phyloP scores from a whole-genome alignment of 2,797 vertebrate species.

The Gambelia wislizenii region DNA sequence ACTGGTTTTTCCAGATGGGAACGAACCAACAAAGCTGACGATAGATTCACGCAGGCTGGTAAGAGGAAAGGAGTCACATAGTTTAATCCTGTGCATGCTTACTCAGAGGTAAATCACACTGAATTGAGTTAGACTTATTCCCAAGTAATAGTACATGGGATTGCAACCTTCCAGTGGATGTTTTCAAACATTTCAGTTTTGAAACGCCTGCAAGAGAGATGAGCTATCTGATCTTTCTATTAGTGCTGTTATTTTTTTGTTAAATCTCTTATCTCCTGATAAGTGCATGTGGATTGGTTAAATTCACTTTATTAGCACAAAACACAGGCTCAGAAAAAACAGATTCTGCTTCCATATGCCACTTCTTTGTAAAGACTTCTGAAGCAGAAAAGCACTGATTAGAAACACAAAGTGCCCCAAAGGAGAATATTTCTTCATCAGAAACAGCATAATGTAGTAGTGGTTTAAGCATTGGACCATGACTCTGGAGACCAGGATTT shows the following conservation, averaged over 20 bases:
- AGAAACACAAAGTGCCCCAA: slow-evolving; percentile 13
- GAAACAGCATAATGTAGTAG: too few species aligned
- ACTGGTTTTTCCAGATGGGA: slow-evolving; percentile 13
- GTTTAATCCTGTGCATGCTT: background rate
- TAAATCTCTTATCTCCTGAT: background rate
- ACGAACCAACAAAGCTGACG: slow-evolving; percentile 5
- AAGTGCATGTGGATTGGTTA: background rate
- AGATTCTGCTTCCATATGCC: slow-evolving; percentile 10
- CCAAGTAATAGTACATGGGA: background rate
- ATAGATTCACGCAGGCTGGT: background rate
- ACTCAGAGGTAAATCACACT: background rate
- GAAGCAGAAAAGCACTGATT: slow-evolving; percentile 27
- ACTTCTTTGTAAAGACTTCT: slow-evolving; percentile 9
- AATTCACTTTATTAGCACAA: slow-evolving; percentile 12
- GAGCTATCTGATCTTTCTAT: background rate
- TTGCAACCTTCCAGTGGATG: background rate
- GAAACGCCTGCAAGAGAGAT: background rate
- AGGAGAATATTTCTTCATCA: too few species aligned
- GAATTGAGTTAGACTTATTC: background rate
- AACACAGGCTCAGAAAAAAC: background rate
- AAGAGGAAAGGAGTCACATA: background rate
- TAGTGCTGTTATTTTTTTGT: background rate
- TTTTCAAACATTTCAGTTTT: slow-evolving; percentile 5
- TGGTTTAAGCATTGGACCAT: too few species aligned
- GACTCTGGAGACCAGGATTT: too few species aligned